Evolutionary conservation across 2,797 vertebrate genomes (phyloP).

Genomic region (Pteropus rufus): DNA sequence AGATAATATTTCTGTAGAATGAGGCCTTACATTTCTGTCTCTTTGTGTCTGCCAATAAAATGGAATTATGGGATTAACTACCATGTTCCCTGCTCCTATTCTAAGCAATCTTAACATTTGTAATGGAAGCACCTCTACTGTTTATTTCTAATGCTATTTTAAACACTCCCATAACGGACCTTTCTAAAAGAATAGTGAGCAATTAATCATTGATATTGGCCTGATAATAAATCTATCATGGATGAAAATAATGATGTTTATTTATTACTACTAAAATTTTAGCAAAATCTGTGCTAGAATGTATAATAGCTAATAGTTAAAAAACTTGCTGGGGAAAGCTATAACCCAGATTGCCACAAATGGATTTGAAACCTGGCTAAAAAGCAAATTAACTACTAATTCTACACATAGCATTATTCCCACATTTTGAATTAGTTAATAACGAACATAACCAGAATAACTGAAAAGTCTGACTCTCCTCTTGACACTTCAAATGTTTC

Average conservation of each 20-base stretch:
- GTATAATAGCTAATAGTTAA: not conserved
- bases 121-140: not conserved
- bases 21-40: not conserved
- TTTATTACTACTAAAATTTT: slow-evolving; percentile 41
- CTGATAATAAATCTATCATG: slow-evolving; percentile 28
- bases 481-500: not conserved
- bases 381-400: slow-evolving; percentile 9
- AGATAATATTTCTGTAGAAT: not conserved
- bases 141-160: slow-evolving; percentile 25
- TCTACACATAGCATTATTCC: not conserved
- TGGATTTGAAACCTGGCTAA: slow-evolving; percentile 4
- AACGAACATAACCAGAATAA: slow-evolving; percentile 10
- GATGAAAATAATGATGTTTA: slow-evolving; percentile 41
- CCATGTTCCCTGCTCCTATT: not conserved
- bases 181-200: slow-evolving; percentile 16
- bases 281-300: slow-evolving; percentile 33
- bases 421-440: slow-evolving; percentile 20
- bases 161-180: slow-evolving; percentile 30
- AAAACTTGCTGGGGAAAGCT: slow-evolving; percentile 10
- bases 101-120: slow-evolving; percentile 16
- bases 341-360: slow-evolving; percentile 2
- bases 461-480: not conserved
- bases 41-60: not conserved
- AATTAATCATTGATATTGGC: not conserved
- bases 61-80: not conserved